Conservation (phyloP, 2,888 invertebrate species). For the Rhorus exstirpatorius region DNA sequence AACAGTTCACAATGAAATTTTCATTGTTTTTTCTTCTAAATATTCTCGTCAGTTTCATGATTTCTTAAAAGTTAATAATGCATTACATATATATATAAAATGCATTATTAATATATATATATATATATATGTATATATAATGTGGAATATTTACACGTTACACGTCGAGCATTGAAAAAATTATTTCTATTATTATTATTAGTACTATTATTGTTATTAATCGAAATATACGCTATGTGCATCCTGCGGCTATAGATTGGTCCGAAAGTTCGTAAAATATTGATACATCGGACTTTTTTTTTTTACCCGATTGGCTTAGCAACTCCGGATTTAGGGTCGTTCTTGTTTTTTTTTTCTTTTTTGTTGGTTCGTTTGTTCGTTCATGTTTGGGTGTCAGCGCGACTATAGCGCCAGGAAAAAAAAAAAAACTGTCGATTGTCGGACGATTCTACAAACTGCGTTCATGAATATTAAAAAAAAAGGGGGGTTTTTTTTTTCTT, state of each 20-base stretch:
- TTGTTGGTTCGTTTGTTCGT: background rate
- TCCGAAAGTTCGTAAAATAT: slow-evolving; percentile 74
- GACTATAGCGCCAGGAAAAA: slow-evolving; percentile 13
- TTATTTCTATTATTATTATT: too few species aligned
- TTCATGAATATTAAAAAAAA: too few species aligned
- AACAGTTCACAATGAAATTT: slow-evolving; percentile 39
- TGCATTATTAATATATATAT: slow-evolving; percentile 77
- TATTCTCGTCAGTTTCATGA: slow-evolving; percentile 68
- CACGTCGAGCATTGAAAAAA: slow-evolving; percentile 77
- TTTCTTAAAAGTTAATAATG: slow-evolving; percentile 71
- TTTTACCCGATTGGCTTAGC: slow-evolving; percentile 32
- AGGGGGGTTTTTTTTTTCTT: slow-evolving; percentile 26
- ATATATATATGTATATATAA: slow-evolving; percentile 74
- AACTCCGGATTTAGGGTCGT: slow-evolving; percentile 44
- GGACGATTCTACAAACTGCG: slow-evolving; percentile 69
- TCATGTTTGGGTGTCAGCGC: background rate
- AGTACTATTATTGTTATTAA: slow-evolving; percentile 16
- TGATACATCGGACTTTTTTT: slow-evolving; percentile 49
- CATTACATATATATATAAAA: slow-evolving; percentile 22
- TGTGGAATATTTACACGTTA: too few species aligned
- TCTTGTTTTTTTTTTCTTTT: background rate
- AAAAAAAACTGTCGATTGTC: slow-evolving; percentile 58
- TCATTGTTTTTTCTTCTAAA: slow-evolving; percentile 68
- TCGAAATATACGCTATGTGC: slow-evolving; percentile 71
- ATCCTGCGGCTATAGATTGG: slow-evolving; percentile 76